Conservation (phyloP, 2,888 invertebrate species). For the Idaea straminata region DNA sequence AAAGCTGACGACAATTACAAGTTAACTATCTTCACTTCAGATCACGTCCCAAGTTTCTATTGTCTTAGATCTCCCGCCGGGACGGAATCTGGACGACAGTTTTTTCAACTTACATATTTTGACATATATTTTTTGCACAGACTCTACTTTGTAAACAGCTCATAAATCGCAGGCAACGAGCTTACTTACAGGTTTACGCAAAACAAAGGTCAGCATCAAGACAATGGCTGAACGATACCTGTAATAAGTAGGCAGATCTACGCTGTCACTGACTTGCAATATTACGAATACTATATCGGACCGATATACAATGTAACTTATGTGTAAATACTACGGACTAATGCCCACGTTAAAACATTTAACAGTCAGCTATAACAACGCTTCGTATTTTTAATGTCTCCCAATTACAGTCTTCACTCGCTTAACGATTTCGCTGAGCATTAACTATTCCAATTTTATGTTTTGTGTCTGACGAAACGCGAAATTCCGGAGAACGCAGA, state of each 20-base stretch:
- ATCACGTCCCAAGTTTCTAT: conserved; percentile 53
- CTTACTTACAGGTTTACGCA: conserved; percentile 34
- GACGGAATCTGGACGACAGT: conserved; percentile 51
- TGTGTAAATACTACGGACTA: conserved; percentile 69
- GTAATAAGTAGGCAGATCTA: conserved; percentile 34
- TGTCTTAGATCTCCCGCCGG: conserved; percentile 55
- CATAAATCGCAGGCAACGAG: conserved; percentile 29
- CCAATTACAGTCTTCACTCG: conserved; percentile 75
- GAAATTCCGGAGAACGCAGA: conserved; percentile 61
- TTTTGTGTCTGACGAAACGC: conserved; percentile 56
- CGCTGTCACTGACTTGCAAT: conserved; percentile 19
- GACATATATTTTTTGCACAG: conserved; percentile 43
- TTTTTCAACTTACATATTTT: conserved; percentile 55
- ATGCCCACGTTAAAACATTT: conserved; percentile 72
- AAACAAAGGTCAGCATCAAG: conserved; percentile 34
- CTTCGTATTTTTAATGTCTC: conserved; percentile 73
- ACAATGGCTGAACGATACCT: conserved; percentile 35
- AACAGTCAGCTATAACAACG: conserved; percentile 73
- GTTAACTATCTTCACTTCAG: conserved; percentile 34
- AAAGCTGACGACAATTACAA: conserved; percentile 59
- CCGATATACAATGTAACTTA: conserved; percentile 60
- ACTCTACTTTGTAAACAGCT: conserved; percentile 26
- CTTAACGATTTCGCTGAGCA: conserved; percentile 75
- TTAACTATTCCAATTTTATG: conserved; percentile 79
- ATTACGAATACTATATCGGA: conserved; percentile 34